Evolutionary conservation across 35 echinoderm and acorn worm genomes (phyloP), one percentile per base, ranked within the genome.

Genomic region (Ptychodera flava): DNA sequence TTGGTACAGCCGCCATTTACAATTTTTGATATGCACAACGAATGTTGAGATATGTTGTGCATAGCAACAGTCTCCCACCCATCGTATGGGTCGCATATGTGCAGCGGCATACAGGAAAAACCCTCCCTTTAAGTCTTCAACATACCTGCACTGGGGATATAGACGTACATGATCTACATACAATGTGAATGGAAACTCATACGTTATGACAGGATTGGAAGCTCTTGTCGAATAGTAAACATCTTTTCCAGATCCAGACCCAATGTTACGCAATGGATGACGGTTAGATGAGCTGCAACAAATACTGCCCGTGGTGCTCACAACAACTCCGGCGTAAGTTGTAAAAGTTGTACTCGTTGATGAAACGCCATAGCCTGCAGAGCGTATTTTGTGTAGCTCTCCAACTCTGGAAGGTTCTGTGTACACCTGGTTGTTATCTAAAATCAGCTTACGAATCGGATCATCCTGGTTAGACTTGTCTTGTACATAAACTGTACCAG

Each of bases 401-500:
- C 37, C 82, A 83, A 83, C 34, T 83, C 82, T 10, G 1, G 82
- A 37, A 28, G 82, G 82, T 16, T 14, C 30, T 0, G 34, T 28
- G 35, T 52, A 76, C n/a, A 34, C 79, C 33, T 88, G 77, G n/a
- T 78, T 78, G 75, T 97, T 97, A 36, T 97, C 91, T 27, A 91
- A 79, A 31, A 92, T n/a, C 10, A 97, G 82, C 37, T 93, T 92
- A 36, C 38, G 85, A 0, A n/a, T 37, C 78, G 33, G 31, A 76
- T 79, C 27, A 37, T 87, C 1, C 75, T 35, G 35, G 34, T 80
- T 90, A 32, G 79, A 77, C 32, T 88, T 85, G 32, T 92, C 86
- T 33, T 97, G 85, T 16, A 97, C 33, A 36, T 78, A 97, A 12
- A 93, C 81, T 27, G 94, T 97, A 35, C 94, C 94, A 36, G 94